These are phyloP conservation scores for Palythoa heliodiscus DNA, from an alignment of 92 coral and sea anemone genomes.

Conservation along the genomic window DNA sequence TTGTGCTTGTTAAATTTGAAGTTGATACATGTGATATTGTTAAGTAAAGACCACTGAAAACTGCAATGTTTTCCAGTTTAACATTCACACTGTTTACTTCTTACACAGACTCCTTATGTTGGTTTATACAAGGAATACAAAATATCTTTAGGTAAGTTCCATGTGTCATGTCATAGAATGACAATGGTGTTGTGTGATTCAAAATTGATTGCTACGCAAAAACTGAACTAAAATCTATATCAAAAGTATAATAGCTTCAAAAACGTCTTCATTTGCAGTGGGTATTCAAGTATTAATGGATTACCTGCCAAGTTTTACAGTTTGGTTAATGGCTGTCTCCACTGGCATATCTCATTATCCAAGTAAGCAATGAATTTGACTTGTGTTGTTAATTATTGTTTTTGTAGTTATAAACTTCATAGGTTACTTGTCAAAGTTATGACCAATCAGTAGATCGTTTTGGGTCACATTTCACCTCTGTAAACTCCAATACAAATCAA, in stretches of 20 bases:
- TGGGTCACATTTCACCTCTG: too few relatives aligned
- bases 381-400: too few relatives aligned
- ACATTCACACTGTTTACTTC: background rate
- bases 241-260: background rate
- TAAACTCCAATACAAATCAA: too few relatives aligned
- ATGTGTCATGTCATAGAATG: background rate
- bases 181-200: background rate
- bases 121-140: conserved; percentile 33
- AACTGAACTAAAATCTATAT: too few relatives aligned
- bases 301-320: conserved; percentile 31
- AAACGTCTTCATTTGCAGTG: background rate
- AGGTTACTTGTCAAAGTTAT: too few relatives aligned
- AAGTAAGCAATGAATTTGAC: background rate
- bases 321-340: conserved; percentile 14
- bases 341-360: conserved; percentile 43
- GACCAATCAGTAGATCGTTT: too few relatives aligned
- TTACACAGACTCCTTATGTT: conserved; percentile 28
- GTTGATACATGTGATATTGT: too few relatives aligned
- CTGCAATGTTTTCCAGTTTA: too few relatives aligned
- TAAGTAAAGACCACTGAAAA: too few relatives aligned
- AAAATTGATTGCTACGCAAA: background rate
- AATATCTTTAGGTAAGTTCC: conserved; percentile 24
- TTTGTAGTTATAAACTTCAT: too few relatives aligned
- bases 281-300: conserved; percentile 13
- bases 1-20: too few relatives aligned